Evolutionary conservation across 1,140 invertebrate species (phyloP), one percentile per base, ranked within the genome.

Genomic region (Orchesella cincta): DNA sequence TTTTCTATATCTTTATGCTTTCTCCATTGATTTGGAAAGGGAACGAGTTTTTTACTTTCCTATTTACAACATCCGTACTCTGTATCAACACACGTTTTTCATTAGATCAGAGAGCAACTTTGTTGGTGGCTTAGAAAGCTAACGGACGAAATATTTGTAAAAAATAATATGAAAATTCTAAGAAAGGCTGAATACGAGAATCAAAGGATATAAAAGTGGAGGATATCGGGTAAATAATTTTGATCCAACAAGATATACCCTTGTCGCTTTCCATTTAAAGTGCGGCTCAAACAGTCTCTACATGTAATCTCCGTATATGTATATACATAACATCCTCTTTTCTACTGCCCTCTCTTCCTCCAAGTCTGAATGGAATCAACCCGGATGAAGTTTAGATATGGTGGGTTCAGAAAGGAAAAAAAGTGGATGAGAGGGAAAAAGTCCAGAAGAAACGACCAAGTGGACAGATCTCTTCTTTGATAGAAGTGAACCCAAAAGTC

Each of bases 181-280:
- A n/a, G n/a, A n/a, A n/a, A n/a, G n/a, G n/a, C n/a, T n/a, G n/a
- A n/a, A n/a, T n/a, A n/a, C n/a, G 3, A 67, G 23, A 29, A 67
- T 26, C 29, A 67, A 67, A 67, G 3, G 8, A 73, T 12, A 73
- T 73, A 31, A 16, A 2, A 39, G n/a, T 34, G 31, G 64, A 79
- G 67, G 73, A 79, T 76, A 76, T 73, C 76, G 78, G 75, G 75
- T 79, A 79, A 79, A 77, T 79, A 79, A 73, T 46, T 76, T 79
- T 79, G 74, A 79, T 79, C 77, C 75, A 79, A 76, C 70, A 36
- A 75, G 70, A 79, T 76, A 64, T 39, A 75, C 67, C n/a, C n/a
- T n/a, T 46, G 20, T 46, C 20, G 39, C 39, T 46, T 46, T 46
- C 39, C 39, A 46, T 12, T 12, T n/a, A n/a, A n/a, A n/a, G n/a